Base-by-base conservation (phyloP, 2,113 vertebrate species). In the Aspidoscelis tigris region DNA sequence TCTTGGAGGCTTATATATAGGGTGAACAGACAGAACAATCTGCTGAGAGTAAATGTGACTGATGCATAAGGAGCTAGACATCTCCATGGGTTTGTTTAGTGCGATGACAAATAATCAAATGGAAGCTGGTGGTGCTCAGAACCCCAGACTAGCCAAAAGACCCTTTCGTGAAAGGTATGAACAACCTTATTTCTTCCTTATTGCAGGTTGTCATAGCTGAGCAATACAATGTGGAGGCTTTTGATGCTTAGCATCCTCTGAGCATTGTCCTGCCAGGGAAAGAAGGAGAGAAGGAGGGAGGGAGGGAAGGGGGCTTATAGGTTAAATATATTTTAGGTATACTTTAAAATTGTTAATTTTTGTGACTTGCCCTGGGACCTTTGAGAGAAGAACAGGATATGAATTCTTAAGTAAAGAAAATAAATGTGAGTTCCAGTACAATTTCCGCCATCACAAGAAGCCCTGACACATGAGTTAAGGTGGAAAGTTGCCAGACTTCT, bases 41-140 rank as follows among this genome's bases (percentile, higher is more conserved):
- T 85, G 70, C 86, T 43, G 88, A 89, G 91, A 85, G 87, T 88
- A 93, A 87, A 84, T 87, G 86, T 90, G 93, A 93, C 92, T 91
- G 90, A 80, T 91, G 90, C n/a, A 14, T 12, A 83, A 89, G 80
- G 79, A 87, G 79, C 84, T 93, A 88, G 92, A 87, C 82, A 86
- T 93, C 86, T 88, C 89, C 87, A 82, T 93, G 91, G 91, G 90
- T 92, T 65, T 91, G 81, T 90, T 90, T 90, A 82, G 89, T 88
- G 90, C 84, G 88, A 94, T 93, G 88, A 85, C 88, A 81, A 79
- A 82, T 90, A 93, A 92, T 91, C 91, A 84, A 93, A 93, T 82
- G 74, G 82, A 93, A 92, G 75, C 86, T 91, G 90, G 83, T 90
- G 86, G 84, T 88, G 87, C 90, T 90, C 93, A 90, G 86, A 88